These are phyloP conservation scores for Tinamus major DNA, from an alignment of 2,797 vertebrate species.

Conservation along the genomic window DNA sequence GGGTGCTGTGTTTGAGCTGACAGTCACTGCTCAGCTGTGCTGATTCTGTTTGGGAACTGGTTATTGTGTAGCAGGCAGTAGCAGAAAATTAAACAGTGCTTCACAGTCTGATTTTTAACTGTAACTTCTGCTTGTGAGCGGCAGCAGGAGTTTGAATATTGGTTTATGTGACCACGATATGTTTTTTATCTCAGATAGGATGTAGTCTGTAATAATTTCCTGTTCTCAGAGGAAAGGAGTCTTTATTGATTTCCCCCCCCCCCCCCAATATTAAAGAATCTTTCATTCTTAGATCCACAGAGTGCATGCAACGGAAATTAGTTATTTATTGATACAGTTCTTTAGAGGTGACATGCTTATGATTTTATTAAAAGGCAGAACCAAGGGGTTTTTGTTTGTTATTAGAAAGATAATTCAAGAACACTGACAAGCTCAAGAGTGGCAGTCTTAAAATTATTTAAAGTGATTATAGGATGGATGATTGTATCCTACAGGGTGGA, in stretches of 20 bases:
- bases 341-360: not conserved
- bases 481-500: not conserved
- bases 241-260: not conserved
- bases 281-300: not conserved
- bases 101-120: not conserved
- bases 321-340: not conserved
- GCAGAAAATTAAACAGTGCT: not conserved
- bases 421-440: not conserved
- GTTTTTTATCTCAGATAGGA: not conserved
- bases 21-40: not conserved
- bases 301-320: not conserved
- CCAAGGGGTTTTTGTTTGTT: not conserved
- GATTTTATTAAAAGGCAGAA: not conserved
- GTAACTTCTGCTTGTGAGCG: not conserved
- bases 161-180: not conserved
- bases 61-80: not conserved
- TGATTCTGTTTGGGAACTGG: not conserved
- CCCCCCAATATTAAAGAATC: not conserved
- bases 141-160: not conserved
- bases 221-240: not conserved
- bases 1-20: not conserved
- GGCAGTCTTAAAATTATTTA: not conserved
- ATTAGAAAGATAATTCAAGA: not conserved
- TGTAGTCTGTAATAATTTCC: not conserved
- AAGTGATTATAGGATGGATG: not conserved